Evolutionary conservation across 2,113 vertebrate species (phyloP).

Genomic region (Sinocyclocheilus grahami): DNA sequence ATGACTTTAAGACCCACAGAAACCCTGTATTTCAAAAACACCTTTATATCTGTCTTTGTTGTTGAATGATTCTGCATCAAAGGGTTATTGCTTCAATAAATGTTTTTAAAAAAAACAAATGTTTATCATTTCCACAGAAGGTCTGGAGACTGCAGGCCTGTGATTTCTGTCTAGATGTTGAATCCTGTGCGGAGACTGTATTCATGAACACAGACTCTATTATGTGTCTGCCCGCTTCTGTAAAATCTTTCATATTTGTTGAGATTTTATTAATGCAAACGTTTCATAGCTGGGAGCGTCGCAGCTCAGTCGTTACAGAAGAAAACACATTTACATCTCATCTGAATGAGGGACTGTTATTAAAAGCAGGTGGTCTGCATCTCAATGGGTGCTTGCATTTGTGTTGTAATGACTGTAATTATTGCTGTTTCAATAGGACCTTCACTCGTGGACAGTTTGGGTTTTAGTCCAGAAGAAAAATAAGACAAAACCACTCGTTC

Average conservation of each 20-base stretch:
- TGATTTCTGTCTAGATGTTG: not conserved
- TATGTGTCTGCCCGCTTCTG: not conserved
- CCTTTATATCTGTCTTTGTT: not conserved
- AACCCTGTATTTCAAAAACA: not conserved
- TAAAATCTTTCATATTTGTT: not conserved
- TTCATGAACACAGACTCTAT: constrained; percentile 8
- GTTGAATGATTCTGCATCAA: not conserved
- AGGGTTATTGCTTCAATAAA: not conserved
- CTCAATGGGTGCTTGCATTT: not conserved
- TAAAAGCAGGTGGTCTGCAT: constrained; percentile 23
- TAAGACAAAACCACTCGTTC: not conserved
- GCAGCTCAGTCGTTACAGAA: not conserved
- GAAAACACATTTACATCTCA: not conserved
- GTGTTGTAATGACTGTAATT: constrained; percentile 28
- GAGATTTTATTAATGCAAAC: not conserved
- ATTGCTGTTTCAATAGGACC: constrained; percentile 3
- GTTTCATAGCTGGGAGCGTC: not conserved
- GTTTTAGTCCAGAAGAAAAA: not conserved
- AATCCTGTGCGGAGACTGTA: not conserved
- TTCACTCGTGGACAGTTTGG: not conserved
- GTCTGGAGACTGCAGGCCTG: not conserved
- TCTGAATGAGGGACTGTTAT: not conserved
- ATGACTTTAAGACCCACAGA: no score
- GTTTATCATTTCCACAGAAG: not conserved
- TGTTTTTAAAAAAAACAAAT: not conserved